Base-by-base conservation (phyloP, 2,888 invertebrate genomes). In the Cyclophora punctaria region DNA sequence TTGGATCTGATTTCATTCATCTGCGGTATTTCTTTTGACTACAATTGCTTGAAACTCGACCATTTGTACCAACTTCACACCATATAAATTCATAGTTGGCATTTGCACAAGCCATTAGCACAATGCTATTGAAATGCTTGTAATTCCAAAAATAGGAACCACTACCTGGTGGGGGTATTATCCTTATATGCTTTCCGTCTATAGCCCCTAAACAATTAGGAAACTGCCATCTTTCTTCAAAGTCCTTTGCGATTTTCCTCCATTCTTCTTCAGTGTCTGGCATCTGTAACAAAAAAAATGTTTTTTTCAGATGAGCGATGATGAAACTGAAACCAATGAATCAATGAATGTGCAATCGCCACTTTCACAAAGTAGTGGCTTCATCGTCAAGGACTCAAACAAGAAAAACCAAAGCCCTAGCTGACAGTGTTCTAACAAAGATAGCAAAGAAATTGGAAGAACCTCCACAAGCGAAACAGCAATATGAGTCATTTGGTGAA, bases 151-250 rank as follows among this genome's bases (percentile, higher is more conserved):
- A 53, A 46, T 42, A 45, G 3, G 52, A 53, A 41, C 52, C 49
- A 53, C 41, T 43, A 3, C 48, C 48, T 35, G 47, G 49, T n/a
- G n/a, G n/a, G n/a, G n/a, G n/a, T 45, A 49, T 45, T 4, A 49
- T 49, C 41, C 45, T 42, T 20, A 41, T 49, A 47, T 62, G 58
- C 48, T 62, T 63, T 41, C 58, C 63, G 51, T 63, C 57, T 35
- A 53, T 50, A 40, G 48, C 45, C 3, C 53, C 55, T 3, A 55
- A 7, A 45, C 60, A 62, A 50, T 63, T 60, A 45, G 59, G 57
- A 53, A 61, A 61, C 50, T 60, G 55, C 64, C 61, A 64, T 50
- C 48, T 60, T 49, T 47, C 48, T 34, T 49, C 48, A 46, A 48
- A 60, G 44, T 56, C 37, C 48, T 56, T 49, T 34, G 56, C 4